Evolutionary conservation across 2,113 vertebrate species (phyloP).

Genomic region (Chamaetylas fuelleborni): DNA sequence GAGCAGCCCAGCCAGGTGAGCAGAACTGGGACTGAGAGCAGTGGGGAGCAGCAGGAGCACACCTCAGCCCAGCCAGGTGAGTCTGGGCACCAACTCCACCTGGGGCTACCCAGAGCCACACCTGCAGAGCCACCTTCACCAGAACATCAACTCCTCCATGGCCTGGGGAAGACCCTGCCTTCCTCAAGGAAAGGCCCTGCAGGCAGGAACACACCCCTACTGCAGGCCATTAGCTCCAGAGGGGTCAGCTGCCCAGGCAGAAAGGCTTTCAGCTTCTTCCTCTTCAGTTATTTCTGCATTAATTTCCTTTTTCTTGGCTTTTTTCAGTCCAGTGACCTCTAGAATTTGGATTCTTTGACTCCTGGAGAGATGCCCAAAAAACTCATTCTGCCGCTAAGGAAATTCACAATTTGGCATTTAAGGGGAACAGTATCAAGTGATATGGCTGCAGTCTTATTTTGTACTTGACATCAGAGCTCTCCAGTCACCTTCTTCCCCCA

Average conservation of each 20-base stretch:
- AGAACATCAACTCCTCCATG: not conserved
- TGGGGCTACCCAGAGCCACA: not conserved
- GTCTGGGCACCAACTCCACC: not conserved
- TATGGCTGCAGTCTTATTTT: conserved; percentile 16
- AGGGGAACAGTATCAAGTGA: conserved; percentile 43
- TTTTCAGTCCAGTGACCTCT: conserved; percentile 44
- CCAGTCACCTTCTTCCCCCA: conserved; percentile 14
- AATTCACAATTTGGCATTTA: conserved; percentile 62
- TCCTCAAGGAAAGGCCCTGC: not conserved
- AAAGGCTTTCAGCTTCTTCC: not conserved
- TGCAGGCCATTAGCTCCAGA: conserved; percentile 28
- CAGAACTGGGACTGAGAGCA: no score
- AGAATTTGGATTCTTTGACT: conserved; percentile 47
- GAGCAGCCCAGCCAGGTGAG: not conserved
- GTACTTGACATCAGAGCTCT: conserved; percentile 44
- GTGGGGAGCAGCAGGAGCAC: not conserved
- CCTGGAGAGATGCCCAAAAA: conserved; percentile 52
- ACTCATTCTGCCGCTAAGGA: conserved; percentile 43
- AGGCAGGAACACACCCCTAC: not conserved
- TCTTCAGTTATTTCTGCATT: not conserved
- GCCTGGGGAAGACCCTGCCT: not conserved
- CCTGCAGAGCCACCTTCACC: not conserved
- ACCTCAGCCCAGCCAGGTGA: fast-evolving
- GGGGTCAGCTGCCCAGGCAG: not conserved
- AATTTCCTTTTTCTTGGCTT: not conserved